Conservation (phyloP, 2,113 vertebrate species). For the Ictidomys tridecemlineatus region DNA sequence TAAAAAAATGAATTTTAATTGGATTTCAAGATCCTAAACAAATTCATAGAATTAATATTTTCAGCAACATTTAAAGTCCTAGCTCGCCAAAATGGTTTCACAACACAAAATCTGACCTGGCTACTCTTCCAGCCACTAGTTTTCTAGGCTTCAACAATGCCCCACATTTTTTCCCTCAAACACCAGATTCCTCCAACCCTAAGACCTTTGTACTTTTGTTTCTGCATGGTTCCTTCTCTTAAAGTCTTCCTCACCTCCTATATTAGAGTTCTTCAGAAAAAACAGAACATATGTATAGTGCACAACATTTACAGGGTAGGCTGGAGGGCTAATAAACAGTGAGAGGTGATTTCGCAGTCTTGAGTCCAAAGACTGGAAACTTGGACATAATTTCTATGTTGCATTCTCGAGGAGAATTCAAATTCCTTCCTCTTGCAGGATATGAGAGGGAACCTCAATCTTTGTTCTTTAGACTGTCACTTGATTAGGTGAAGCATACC, state of each 20-base stretch:
- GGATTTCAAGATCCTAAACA: neutral
- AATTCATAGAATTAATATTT: conserved; percentile 53
- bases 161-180: neutral
- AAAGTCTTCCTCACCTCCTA: neutral
- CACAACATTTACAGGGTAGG: neutral
- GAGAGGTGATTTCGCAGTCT: neutral
- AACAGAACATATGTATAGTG: neutral
- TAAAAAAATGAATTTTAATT: neutral
- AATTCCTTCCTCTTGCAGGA: neutral
- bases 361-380: neutral
- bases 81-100: neutral
- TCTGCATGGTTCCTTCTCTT: neutral
- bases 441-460: neutral
- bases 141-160: neutral
- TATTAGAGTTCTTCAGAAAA: neutral
- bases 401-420: neutral
- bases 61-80: neutral
- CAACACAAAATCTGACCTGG: neutral
- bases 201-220: neutral
- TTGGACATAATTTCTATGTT: neutral
- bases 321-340: neutral
- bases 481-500: neutral
- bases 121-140: neutral
- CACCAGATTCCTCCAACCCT: neutral
- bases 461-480: conserved; percentile 30